phyloP scores from a whole-genome alignment of 2,888 invertebrate genomes.

The Tuta absoluta region DNA sequence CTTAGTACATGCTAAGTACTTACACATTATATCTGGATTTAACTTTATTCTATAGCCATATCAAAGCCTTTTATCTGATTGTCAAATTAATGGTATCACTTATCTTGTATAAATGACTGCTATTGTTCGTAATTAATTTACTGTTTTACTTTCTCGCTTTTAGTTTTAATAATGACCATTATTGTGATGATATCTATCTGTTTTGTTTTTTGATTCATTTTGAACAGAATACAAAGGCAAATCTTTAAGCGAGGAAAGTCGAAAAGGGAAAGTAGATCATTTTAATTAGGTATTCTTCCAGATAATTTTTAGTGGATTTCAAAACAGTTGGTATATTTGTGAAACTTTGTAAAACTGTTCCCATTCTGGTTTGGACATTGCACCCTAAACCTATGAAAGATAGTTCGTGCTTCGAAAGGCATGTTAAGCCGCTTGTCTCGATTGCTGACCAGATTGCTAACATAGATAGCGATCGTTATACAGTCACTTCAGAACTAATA shows the following conservation, averaged over 20 bases:
- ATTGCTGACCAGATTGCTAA: too few species aligned
- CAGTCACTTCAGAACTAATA: too few species aligned
- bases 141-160: conserved; percentile 57
- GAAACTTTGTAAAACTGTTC: too few species aligned
- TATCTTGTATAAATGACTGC: conserved; percentile 51
- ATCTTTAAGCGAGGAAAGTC: background rate
- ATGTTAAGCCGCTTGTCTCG: too few species aligned
- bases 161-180: conserved; percentile 34
- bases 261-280: background rate
- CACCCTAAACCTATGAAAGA: too few species aligned
- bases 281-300: too few species aligned
- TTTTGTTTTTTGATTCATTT: background rate
- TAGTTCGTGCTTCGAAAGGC: too few species aligned
- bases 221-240: background rate
- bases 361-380: too few species aligned
- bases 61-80: background rate
- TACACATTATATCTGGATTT: background rate
- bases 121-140: conserved; percentile 63
- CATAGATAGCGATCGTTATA: too few species aligned
- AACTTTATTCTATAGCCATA: background rate
- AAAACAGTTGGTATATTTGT: too few species aligned
- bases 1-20: too few species aligned
- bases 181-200: conserved; percentile 23
- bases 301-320: too few species aligned
- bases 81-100: conserved; percentile 37